phyloP scores from a whole-genome alignment of 2,113 vertebrate genomes.

The Casuarius casuarius region DNA sequence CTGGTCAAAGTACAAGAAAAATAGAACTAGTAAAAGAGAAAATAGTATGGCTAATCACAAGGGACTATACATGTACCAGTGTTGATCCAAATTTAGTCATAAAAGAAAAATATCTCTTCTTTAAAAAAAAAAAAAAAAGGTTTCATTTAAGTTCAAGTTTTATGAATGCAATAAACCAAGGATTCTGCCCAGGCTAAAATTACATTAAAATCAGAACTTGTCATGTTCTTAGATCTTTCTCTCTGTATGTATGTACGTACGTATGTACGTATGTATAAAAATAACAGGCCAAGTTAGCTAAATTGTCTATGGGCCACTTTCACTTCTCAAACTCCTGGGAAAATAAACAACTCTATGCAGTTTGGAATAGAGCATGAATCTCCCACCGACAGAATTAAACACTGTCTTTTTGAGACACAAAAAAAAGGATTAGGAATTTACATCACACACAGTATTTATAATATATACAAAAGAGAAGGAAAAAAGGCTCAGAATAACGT shows the following conservation, averaged over 20 bases:
- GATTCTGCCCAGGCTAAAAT: background rate
- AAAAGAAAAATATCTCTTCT: background rate
- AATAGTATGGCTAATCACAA: fast-evolving
- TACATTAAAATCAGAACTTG: background rate
- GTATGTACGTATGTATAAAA: background rate
- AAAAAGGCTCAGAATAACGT: background rate
- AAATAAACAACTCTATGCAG: background rate
- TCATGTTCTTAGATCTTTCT: background rate
- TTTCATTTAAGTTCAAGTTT: background rate
- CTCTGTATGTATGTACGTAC: background rate
- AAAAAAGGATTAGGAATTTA: background rate
- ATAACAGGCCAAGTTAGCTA: fast-evolving
- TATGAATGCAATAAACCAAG: background rate
- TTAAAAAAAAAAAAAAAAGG: background rate
- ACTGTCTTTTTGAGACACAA: background rate
- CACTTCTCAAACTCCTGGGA: background rate
- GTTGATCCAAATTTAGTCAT: background rate
- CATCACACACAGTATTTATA: background rate
- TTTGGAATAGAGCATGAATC: background rate
- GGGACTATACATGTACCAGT: background rate
- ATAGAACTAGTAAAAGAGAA: background rate
- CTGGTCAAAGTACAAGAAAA: background rate
- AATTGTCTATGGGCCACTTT: background rate
- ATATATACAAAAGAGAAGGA: background rate
- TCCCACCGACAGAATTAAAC: background rate